Evolutionary conservation across 2,888 invertebrate genomes (phyloP), one percentile per base, ranked within the genome.

Genomic region (Molanna angustata): DNA sequence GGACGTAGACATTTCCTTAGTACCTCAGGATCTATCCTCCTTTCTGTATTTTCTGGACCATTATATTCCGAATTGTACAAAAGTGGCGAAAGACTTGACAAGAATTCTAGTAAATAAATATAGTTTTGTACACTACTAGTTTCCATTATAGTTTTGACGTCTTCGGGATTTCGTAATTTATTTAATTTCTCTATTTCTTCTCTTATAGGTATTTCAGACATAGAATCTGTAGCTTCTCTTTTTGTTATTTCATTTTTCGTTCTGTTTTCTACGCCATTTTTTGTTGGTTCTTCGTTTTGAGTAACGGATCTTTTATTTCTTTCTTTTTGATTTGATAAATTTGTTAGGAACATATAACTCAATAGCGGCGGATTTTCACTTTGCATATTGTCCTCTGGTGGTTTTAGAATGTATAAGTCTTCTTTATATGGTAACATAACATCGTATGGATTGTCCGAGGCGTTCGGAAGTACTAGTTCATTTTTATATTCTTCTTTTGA

Each of bases 1-100:
- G 27, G 42, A 17, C 22, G 41, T 6, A 52, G 39, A 11, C 52
- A 52, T 13, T 47, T 40, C 4, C 41, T 31, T 3, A 52, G n/a
- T 22, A 52, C 1, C 4, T 41, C 35, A 20, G 22, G 31, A 41
- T 48, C 41, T 11, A 48, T 39, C 17, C 11, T 41, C 16, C 27
- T 31, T 27, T 43, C 43, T 3, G 14, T 18, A 31, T 20, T 14
- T 21, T 19, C 48, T 44, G 27, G 21, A 18, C 16, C 16, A 17
- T 16, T 17, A 40, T 40, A 40, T 4, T 27, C 31, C 20, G 2
- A 41, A 14, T 4, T 41, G 21, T 21, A 20, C 11, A 13, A 11
- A 7, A 27, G 27, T 7, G 13, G 13, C 4, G 20, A 4, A 21
- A 20, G 21, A 20, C n/a, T 41, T 18, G 41, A 41, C 21, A 41